A percentile compares a stretch with the other conserved stretches of the same genome.
Evolutionary conservation across 2,888 invertebrate species (phyloP).

Genomic region (Drosophila subsilvestris): DNA sequence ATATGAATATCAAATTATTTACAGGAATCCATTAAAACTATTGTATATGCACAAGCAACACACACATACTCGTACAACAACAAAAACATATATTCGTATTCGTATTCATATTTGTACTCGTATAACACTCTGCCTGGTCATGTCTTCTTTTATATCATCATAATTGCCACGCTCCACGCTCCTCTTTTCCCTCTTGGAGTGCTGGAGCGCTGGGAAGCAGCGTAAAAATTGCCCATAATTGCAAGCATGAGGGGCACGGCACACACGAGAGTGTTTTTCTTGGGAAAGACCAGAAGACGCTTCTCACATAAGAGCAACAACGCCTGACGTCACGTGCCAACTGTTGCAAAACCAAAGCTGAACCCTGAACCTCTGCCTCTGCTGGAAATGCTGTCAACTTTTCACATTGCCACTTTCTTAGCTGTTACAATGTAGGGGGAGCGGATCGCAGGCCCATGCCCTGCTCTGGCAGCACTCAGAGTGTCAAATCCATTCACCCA

Average conservation of each 20-base stretch:
- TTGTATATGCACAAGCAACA: constrained; percentile 17
- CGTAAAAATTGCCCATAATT: constrained; percentile 60
- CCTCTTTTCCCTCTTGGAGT: neutral
- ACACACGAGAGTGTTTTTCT: constrained; percentile 33
- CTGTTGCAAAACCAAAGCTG: constrained; percentile 26
- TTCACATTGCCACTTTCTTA: constrained; percentile 11
- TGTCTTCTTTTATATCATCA: constrained; percentile 30
- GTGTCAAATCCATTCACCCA: neutral
- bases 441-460: neutral
- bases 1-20: constrained; percentile 58
- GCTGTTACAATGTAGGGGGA: neutral
- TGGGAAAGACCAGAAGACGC: constrained; percentile 47
- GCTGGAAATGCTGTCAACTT: constrained; percentile 35
- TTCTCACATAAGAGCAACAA: constrained; percentile 15
- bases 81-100: no score
- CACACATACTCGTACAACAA: constrained; percentile 25
- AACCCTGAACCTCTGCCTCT: neutral
- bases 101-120: constrained; percentile 12
- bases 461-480: neutral
- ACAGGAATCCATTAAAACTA: constrained; percentile 55
- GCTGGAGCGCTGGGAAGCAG: no score
- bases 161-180: constrained; percentile 16
- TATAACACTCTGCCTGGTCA: constrained; percentile 20
- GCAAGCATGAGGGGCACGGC: constrained; percentile 23
- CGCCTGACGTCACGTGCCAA: constrained; percentile 63